Base-by-base conservation (phyloP, 2,888 invertebrate species). In the Andricus curvator region DNA sequence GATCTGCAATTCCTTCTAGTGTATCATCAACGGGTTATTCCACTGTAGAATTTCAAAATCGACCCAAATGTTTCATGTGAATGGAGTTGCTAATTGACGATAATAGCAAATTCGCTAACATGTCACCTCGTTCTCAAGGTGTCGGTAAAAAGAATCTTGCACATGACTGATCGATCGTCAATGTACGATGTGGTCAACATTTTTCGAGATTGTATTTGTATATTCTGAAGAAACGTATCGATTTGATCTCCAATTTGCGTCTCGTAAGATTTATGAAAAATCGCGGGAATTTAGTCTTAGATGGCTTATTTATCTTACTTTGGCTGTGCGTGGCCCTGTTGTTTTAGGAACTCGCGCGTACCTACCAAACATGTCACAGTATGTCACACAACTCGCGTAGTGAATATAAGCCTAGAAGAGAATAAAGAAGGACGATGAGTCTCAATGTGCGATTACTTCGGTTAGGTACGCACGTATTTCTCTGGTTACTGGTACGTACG, bases 1-100 rank as follows among this genome's bases (percentile, higher is more conserved):
- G 90, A 15, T 80, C 89, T 20, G 85, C 90, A 80, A 85, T 89
- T 48, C 83, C 91, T 1, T 83, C 91, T 65, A 87, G 89, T 48
- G 91, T 92, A 56, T 89, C 92, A 22, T 89, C 92, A 65, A 88
- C 91, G 56, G 89, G 88, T 56, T 91, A 90, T 80, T 82, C 88
- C 6, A 85, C 87, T 17, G 88, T 91, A 84, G 92, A 92, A 56
- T 92, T 91, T 78, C 91, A 89, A 67, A 79, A 90, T 60, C 91
- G 90, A 82, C 13, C 37, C n/a, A 67, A 67, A 37, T 67, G 41
- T 41, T 67, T 67, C 8, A 67, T 67, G 67, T 67, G 41, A 67
- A 41, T 5, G 6, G 20, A 65, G 20, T 65, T 65, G 29, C 20
- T 65, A 48, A 20, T 70, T 48, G 51, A 51, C 17, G 5, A 48